Base-by-base conservation (phyloP, 1,140 invertebrate species). In the Bombus balteatus region DNA sequence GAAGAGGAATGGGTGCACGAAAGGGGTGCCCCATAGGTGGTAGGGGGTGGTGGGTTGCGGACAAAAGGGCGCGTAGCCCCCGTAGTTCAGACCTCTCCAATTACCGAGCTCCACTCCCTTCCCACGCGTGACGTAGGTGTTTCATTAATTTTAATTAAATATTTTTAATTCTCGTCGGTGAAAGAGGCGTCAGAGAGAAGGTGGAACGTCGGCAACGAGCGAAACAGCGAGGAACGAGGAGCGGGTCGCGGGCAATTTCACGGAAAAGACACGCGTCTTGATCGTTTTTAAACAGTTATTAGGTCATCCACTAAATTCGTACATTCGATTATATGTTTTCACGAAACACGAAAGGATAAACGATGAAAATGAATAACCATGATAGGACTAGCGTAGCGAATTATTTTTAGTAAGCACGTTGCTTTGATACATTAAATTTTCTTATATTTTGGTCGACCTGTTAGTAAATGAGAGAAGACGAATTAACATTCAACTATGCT, bases 81-180 rank as follows among this genome's bases (percentile, higher is more conserved):
- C 83, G 73, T 82, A 87, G 79, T 85, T 82, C 85, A 92, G 86
- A 89, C 83, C 92, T 91, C 91, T 93, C 92, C 92, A 93, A 93
- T 93, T 93, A 93, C 89, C 78, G 89, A 70, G 75, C 66, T 78
- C 39, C 22, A 59, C 79, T 65, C 74, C 57, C 80, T 62, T 62
- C 37, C 82, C 65, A 32, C 81, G 47, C 87, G 88, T 88, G 84
- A 85, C 87, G 90, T 91, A 85, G 86, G 88, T 84, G 86, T 93
- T 93, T 93, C 92, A 93, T 93, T 93, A 93, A 93, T 93, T 93
- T 93, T 93, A 93, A 93, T 93, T 92, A 92, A 92, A 93, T 92
- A 92, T 93, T 91, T 87, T 92, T 92, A 90, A 92, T 91, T 90
- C 87, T 87, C 83, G 47, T 37, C 47, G 28, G 68, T 37, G 66